Base-by-base conservation (phyloP, 2,888 invertebrate genomes). In the Cremastinae sp. region DNA sequence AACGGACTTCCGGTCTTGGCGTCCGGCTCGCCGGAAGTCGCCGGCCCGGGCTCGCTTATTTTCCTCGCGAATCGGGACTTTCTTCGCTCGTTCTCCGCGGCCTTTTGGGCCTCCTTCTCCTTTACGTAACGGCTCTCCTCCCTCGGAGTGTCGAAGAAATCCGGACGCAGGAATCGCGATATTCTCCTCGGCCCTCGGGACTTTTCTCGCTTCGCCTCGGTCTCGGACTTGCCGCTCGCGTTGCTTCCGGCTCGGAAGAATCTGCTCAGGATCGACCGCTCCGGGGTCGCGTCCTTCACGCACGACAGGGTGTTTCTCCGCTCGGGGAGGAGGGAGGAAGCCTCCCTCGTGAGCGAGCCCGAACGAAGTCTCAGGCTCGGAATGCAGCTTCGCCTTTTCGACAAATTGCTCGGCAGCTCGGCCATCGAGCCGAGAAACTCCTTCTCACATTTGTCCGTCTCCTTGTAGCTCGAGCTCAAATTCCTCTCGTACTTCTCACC, bases 161-260 rank as follows among this genome's bases (percentile, higher is more conserved):
- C 96, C 0, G 95, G 94, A 34, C 96, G 92, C 72, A 96, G 90
- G 89, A 95, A 96, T 71, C 96, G 91, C 7, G 94, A 95, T 72
- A 94, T 92, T 78, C 94, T 92, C 59, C 93, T 92, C 68, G 92
- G 92, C 38, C 91, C 90, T 69, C 91, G 91, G 0, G 79, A 68
- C 18, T 80, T 84, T 0, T 84, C 84, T n/a, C n/a, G n/a, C 49
- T 81, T 80, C 18, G 76, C 45, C 0, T 83, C 81, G 8, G 64
- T 69, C 7, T 36, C 78, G 0, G 80, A 74, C 12, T 85, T 75
- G 51, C 91, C 91, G 18, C 85, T 77, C n/a, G n/a, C n/a, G 59
- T 88, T 87, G 72, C 91, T 90, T 64, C 91, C 91, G 28, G 91
- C 90, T 9, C 91, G 88, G 81, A 93, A 89, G 81, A 93, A 91